phyloP scores from a whole-genome alignment of 2,113 vertebrate genomes.

The Uria aalge region DNA sequence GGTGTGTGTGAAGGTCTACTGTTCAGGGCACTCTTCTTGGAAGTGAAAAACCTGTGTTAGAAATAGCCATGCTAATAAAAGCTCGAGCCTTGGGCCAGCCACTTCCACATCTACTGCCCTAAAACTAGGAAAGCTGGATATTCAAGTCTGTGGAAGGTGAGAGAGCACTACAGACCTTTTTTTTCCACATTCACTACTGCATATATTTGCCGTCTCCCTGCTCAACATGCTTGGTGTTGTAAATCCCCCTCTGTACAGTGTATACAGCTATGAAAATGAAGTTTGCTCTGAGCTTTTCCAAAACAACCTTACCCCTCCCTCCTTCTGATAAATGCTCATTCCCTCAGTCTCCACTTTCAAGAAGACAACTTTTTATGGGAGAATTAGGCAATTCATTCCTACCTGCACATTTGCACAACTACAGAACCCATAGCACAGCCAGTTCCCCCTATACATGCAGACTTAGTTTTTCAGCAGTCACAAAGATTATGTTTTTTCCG shows the following conservation, averaged over 20 bases:
- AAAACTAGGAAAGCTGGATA: not conserved
- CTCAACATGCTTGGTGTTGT: not conserved
- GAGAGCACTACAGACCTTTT: fast-evolving
- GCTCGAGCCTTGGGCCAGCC: fast-evolving
- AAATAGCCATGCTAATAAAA: not conserved
- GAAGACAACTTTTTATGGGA: not conserved
- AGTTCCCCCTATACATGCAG: not conserved
- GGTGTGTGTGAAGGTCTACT: not conserved
- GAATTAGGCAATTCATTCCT: not conserved
- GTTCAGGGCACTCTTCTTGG: not conserved
- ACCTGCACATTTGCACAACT: not conserved
- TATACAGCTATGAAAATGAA: not conserved
- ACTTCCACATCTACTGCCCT: not conserved
- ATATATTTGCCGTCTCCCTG: not conserved
- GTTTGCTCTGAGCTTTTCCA: not conserved
- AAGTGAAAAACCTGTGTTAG: not conserved
- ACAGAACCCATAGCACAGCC: not conserved
- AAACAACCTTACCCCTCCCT: not conserved
- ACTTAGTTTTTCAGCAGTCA: not conserved
- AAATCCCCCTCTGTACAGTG: not conserved
- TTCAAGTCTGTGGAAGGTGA: not conserved
- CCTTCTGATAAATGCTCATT: not conserved
- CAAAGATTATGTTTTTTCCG: not conserved
- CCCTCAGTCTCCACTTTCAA: not conserved
- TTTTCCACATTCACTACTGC: not conserved